phyloP scores from a whole-genome alignment of 2,888 invertebrate genomes.

The Nebria salina region DNA sequence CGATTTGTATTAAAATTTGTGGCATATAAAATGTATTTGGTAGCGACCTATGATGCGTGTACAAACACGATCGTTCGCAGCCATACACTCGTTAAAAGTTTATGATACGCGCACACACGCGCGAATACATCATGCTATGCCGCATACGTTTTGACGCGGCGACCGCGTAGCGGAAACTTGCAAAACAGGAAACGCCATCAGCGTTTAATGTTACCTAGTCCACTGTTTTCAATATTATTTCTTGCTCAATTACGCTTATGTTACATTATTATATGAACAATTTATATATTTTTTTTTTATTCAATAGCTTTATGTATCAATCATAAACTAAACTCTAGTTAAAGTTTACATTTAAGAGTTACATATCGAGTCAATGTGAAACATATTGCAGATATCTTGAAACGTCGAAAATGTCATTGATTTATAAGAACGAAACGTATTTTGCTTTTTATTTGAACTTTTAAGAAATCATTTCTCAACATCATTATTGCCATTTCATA shows the following conservation, averaged over 20 bases:
- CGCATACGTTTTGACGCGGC: slow-evolving; percentile 28
- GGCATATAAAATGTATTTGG: not conserved
- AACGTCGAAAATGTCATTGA: not conserved
- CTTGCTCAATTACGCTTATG: not conserved
- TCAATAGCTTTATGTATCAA: too few relatives aligned
- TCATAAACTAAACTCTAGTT: too few relatives aligned
- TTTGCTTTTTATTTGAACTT: not conserved
- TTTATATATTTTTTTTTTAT: too few relatives aligned
- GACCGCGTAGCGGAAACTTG: slow-evolving; percentile 41
- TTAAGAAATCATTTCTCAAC: not conserved
- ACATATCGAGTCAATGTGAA: too few relatives aligned
- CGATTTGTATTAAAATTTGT: slow-evolving; percentile 41
- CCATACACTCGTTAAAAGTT: slow-evolving; percentile 41
- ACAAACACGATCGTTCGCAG: slow-evolving; percentile 8
- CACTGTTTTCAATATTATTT: slow-evolving; percentile 34
- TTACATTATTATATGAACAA: not conserved
- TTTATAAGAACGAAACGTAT: not conserved
- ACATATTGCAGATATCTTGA: too few relatives aligned
- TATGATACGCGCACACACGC: slow-evolving; percentile 34
- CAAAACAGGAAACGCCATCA: slow-evolving; percentile 42
- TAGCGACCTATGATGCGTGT: not conserved
- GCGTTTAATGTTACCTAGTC: slow-evolving; percentile 41
- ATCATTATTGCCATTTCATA: not conserved
- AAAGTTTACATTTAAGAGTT: too few relatives aligned
- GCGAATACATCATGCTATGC: not conserved